phyloP scores from a whole-genome alignment of 1,140 invertebrate species.

The Chrysopa pallens region DNA sequence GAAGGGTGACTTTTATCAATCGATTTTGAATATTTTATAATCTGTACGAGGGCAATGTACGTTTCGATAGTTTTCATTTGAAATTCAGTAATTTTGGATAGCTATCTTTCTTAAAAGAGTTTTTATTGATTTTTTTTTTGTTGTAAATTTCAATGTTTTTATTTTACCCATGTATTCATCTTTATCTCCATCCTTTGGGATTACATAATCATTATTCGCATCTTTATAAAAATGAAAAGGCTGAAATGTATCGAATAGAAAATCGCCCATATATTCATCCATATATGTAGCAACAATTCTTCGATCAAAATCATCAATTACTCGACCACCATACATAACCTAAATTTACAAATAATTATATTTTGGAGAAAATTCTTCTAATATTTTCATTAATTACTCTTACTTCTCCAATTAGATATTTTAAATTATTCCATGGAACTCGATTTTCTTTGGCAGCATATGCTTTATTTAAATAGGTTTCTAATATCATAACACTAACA shows the following conservation, averaged over 20 bases:
- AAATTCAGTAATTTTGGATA: no score
- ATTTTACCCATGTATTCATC: conserved; percentile 48
- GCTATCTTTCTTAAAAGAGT: no score
- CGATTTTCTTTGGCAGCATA: conserved; percentile 32
- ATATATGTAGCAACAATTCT: conserved; percentile 72
- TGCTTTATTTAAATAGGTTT: conserved; percentile 62
- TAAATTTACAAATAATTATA: conserved; percentile 12
- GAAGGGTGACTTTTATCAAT: no score
- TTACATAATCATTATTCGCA: conserved; percentile 52
- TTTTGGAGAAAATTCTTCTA: no score
- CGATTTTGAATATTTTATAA: no score
- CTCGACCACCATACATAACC: conserved; percentile 85
- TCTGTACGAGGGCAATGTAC: no score
- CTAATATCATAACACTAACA: conserved; percentile 65
- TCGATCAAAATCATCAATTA: conserved; percentile 78
- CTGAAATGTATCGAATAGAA: conserved; percentile 76
- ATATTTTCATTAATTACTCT: conserved; percentile 1
- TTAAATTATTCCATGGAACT: conserved; percentile 75
- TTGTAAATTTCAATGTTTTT: background rate
- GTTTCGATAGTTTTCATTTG: no score
- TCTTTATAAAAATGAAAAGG: conserved; percentile 76
- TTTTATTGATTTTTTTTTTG: no score
- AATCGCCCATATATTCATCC: conserved; percentile 87
- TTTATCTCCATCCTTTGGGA: conserved; percentile 47
- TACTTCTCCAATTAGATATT: conserved; percentile 81